Evolutionary conservation across 2,113 vertebrate species (phyloP), one percentile per base, ranked within the genome.

Genomic region (Nematolebias whitei): DNA sequence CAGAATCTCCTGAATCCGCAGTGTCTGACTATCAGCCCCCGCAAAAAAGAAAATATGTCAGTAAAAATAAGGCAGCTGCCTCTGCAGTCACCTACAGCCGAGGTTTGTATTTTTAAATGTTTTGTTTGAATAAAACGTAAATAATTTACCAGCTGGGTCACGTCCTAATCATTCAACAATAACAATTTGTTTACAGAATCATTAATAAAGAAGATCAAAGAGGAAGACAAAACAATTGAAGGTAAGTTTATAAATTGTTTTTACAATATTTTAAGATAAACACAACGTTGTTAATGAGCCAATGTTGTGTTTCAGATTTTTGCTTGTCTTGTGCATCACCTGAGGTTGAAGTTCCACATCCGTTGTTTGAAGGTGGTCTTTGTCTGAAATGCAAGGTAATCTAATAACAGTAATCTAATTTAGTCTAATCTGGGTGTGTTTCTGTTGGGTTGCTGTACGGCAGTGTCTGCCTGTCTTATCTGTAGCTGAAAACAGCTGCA

Each of bases 341-440:
- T 55, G 92, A 93, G 62, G 84, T 90, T 0, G 91, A 90, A 10
- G 93, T 90, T 39, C 91, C 88, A 76, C 96, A 98, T 73, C 96
- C 96, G 0, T 88, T 99, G 32, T 99, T 99, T 83, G 90, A 96
- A 82, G 97, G 97, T 0, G 94, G 95, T 8, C 94, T 99, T 39
- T 99, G 97, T 87, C 78, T 87, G 49, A 95, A 82, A 0, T 98
- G 97, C 92, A 93, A 94, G 94, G 94, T 95, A 83, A 88, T 35
- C 61, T 65, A 38, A 67, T 44, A 44, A 49, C 23, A 15, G 7
- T 4, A 29, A 29, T 29, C 26, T 29, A 29, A 4, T 29, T 29
- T 29, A 4, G 26, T 29, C 7, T n/a, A n/a, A n/a, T n/a, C n/a
- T 29, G 26, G 26, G 26, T 29, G 3, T 29, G 7, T 20, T 20